Evolutionary conservation across 2,888 invertebrate genomes (phyloP).

Genomic region (Nomada ruficornis): DNA sequence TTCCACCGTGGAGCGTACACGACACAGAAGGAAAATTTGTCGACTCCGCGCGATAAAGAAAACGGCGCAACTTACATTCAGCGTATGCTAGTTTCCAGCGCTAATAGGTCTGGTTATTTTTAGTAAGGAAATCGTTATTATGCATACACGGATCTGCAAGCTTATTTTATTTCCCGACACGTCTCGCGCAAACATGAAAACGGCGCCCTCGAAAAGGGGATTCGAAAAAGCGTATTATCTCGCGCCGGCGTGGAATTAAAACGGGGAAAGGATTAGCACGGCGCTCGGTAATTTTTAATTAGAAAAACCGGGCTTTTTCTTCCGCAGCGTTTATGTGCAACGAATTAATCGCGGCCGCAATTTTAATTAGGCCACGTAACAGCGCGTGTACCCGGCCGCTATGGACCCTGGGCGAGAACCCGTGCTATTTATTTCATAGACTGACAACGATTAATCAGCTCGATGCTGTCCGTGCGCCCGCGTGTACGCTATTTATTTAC

Average conservation of each 20-base stretch:
- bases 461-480: conserved; percentile 4
- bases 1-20: not conserved
- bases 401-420: not conserved
- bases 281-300: conserved; percentile 52
- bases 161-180: conserved; percentile 11
- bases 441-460: conserved; percentile 54
- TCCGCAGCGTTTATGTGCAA: conserved; percentile 27
- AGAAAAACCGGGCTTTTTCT: conserved; percentile 41
- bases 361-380: conserved; percentile 53
- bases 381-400: not conserved
- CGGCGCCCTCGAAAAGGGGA: conserved; percentile 18
- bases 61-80: not conserved
- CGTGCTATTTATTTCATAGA: conserved; percentile 51
- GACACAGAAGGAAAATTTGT: not conserved
- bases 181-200: conserved; percentile 16
- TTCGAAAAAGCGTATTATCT: conserved; percentile 32
- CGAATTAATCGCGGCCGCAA: conserved; percentile 50
- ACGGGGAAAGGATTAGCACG: conserved; percentile 30
- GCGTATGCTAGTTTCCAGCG: not conserved
- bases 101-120: not conserved
- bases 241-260: conserved; percentile 31
- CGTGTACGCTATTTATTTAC: conserved; percentile 34
- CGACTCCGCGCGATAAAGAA: not conserved
- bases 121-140: not conserved
- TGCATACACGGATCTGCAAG: not conserved